phyloP scores from a whole-genome alignment of 2,888 invertebrate genomes.

The Gastrophysa polygoni region DNA sequence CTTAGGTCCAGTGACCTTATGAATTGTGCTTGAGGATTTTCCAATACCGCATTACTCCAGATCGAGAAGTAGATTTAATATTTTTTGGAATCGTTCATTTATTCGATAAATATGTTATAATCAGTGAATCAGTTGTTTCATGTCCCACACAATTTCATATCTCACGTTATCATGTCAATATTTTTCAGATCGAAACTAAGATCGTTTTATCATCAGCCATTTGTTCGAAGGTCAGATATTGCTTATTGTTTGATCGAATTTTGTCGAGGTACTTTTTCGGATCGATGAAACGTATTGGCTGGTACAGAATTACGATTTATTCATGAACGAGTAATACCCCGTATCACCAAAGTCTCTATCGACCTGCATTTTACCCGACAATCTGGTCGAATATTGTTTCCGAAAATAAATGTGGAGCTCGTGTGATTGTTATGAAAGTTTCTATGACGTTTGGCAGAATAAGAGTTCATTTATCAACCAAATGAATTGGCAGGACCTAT shows the following conservation, averaged over 20 bases:
- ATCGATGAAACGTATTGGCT: constrained; percentile 1
- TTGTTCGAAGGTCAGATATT: constrained; percentile 1
- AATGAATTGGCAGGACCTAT: neutral
- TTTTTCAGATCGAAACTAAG: neutral
- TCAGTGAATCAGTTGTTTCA: too few species aligned
- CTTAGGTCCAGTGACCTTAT: too few species aligned
- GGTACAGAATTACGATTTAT: constrained; percentile 2
- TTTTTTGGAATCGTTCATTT: too few species aligned
- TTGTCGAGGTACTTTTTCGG: neutral
- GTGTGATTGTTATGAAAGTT: neutral
- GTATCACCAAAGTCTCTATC: too few species aligned
- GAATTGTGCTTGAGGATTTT: too few species aligned
- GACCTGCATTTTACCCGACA: too few species aligned
- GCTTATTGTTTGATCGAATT: constrained; percentile 7
- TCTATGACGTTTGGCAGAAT: neutral
- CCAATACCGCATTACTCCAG: too few species aligned
- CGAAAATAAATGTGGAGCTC: neutral
- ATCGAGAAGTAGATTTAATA: too few species aligned
- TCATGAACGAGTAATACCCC: neutral
- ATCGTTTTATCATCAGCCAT: neutral
- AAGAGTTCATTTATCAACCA: neutral
- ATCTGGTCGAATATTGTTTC: neutral
- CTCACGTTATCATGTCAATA: too few species aligned
- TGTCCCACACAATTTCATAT: too few species aligned
- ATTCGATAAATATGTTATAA: too few species aligned